These are phyloP conservation scores for Thryonomys swinderianus DNA, from an alignment of 2,113 vertebrate species.

Conservation along the genomic window DNA sequence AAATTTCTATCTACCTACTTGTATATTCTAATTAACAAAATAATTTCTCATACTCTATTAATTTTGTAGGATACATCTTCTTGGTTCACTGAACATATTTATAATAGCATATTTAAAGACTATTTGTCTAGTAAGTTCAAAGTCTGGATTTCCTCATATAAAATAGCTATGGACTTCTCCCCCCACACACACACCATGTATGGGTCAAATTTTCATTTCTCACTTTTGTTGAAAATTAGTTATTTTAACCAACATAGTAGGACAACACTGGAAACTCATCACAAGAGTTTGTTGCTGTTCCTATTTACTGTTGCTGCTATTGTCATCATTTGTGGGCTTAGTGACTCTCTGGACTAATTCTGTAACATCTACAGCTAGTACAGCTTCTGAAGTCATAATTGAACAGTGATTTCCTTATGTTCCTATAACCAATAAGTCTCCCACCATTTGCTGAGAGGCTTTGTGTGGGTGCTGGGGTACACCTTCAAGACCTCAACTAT, in stretches of 20 bases:
- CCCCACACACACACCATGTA: accelerated
- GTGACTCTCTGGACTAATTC: background rate
- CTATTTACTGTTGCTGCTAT: no score
- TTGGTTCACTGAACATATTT: background rate
- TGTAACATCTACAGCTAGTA: background rate
- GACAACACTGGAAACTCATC: background rate
- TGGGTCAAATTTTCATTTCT: background rate
- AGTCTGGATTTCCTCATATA: background rate
- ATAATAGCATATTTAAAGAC: background rate
- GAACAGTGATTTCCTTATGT: background rate
- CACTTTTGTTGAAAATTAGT: background rate
- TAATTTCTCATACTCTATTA: background rate
- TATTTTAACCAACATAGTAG: background rate
- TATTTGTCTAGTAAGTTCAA: background rate
- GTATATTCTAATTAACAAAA: slow-evolving; percentile 18
- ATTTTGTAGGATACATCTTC: background rate
- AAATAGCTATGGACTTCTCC: background rate
- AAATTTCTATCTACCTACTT: background rate
- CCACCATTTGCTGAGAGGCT: background rate
- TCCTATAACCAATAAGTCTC: background rate
- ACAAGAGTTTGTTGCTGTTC: background rate
- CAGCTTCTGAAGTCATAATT: background rate
- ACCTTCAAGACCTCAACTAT: background rate
- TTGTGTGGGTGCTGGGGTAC: background rate
- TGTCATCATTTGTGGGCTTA: background rate